Percentiles rank a stretch among this genome's conserved stretches.
Evolutionary conservation across 2,113 vertebrate genomes (phyloP).

Genomic region (Rhinogobius similis): DNA sequence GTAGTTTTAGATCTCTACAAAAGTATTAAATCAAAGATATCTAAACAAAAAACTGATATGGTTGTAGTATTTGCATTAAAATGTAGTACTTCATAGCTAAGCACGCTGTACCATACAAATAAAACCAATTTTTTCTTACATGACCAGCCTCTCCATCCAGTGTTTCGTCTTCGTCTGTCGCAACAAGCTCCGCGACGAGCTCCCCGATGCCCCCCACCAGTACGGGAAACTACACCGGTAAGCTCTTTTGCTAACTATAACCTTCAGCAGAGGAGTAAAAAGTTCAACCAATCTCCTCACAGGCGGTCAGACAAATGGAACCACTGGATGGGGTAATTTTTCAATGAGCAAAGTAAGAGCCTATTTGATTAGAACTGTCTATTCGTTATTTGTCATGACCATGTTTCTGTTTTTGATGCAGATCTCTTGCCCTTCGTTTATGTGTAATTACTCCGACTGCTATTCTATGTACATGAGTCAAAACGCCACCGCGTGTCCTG

Average conservation of each 20-base stretch:
- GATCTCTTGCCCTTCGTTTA: slow-evolving; percentile 67
- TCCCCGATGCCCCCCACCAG: background rate
- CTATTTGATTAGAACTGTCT: background rate
- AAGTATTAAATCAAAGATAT: too few relatives aligned
- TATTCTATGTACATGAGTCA: slow-evolving; percentile 54
- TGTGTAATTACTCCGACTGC: slow-evolving; percentile 70
- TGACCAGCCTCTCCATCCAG: background rate
- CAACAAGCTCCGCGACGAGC: background rate
- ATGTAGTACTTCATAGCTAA: too few relatives aligned
- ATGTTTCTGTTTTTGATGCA: slow-evolving; percentile 38
- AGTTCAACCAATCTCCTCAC: background rate
- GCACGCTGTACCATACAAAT: too few relatives aligned
- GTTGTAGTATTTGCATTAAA: too few relatives aligned
- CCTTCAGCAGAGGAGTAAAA: background rate
- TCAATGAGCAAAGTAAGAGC: slow-evolving; percentile 42
- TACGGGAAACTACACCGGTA: slow-evolving; percentile 10
- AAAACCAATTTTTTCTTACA: background rate
- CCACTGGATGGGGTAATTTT: background rate
- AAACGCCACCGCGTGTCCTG: slow-evolving; percentile 40
- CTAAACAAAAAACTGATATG: too few relatives aligned
- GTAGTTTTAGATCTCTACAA: too few relatives aligned
- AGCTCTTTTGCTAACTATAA: background rate
- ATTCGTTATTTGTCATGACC: background rate
- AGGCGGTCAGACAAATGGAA: slow-evolving; percentile 34
- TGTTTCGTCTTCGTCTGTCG: background rate